Base-by-base conservation (phyloP, 2,113 vertebrate species). In the Passerina amoena region DNA sequence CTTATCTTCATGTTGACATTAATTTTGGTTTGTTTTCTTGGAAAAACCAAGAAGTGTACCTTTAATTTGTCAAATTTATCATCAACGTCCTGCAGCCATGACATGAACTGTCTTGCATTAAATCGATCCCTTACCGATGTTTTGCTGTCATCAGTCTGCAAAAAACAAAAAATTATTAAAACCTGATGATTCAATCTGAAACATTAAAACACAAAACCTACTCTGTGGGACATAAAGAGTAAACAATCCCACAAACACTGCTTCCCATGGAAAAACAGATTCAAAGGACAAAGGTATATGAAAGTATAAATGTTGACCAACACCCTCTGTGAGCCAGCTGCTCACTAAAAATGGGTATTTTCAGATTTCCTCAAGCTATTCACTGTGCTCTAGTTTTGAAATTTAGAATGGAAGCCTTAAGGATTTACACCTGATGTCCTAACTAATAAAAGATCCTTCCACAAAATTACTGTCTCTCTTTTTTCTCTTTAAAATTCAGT, bases 21-120 rank as follows among this genome's bases (percentile, higher is more conserved):
- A 51, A 22, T 35, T 20, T 25, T 15, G 9, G 2, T 38, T 28
- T 33, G 5, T 0, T 16, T 28, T 6, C 9, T 64, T 21, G 37
- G 88, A 77, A 84, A 94, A 25, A 90, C 44, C 61, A 53, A 86
- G 25, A 90, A 82, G 78, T 20, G 7, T 97, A 99, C 99, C 99
- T 99, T 99, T 94, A 99, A 98, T 97, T 99, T 99, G 95, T 99
- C 99, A 97, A 99, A 99, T 96, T 99, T 99, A 97, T 99, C 99
- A 88, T 99, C 99, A 7, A 99, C 99, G 4, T 99, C 99, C 95
- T 99, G 99, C 92, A 99, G 97, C 99, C 99, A 99, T 13, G 99
- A 99, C 99, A 99, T 99, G 64, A 99, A 99, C 92, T 99, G 99
- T 66, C 99, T 97, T 61, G 99, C 99, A 88, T 99, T 99, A 95